Percentiles rank a stretch among this genome's conserved stretches.
phyloP scores from a whole-genome alignment of 92 coral and sea anemone species.

The Bergia sp. region DNA sequence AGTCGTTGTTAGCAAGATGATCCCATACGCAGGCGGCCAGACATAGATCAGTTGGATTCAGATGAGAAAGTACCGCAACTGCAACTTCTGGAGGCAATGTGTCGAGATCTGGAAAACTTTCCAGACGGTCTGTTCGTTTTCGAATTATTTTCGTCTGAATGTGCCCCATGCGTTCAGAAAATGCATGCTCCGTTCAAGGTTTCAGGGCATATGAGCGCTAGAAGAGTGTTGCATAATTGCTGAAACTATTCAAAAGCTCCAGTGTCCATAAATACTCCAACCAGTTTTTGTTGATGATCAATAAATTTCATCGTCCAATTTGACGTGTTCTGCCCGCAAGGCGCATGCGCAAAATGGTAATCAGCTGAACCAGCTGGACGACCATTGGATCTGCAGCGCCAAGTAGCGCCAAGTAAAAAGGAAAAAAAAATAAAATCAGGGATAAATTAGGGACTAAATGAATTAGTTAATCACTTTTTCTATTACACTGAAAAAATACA shows the following conservation, averaged over 20 bases:
- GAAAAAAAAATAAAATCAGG: too few relatives aligned
- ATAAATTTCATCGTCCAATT: constrained; percentile 31
- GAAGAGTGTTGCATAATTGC: constrained; percentile 10
- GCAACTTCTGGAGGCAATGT: constrained; percentile 95
- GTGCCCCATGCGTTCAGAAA: constrained; percentile 78
- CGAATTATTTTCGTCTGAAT: constrained; percentile 74
- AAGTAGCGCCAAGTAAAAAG: too few relatives aligned
- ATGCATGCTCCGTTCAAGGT: constrained; percentile 60
- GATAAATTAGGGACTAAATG: too few relatives aligned
- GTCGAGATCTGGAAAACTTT: constrained; percentile 91
- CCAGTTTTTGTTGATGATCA: constrained; percentile 13
- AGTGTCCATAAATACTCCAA: neutral
- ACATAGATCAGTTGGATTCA: constrained; percentile 97
- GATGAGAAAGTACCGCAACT: constrained; percentile 85
- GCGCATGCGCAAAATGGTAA: constrained; percentile 42
- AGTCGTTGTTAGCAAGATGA: constrained; percentile 85
- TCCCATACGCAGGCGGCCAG: constrained; percentile 99
- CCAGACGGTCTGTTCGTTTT: constrained; percentile 57
- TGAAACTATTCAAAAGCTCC: neutral
- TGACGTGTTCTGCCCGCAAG: constrained; percentile 29
- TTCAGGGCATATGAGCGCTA: neutral
- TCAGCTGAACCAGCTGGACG: constrained; percentile 17
- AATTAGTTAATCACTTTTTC: too few relatives aligned
- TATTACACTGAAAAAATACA: too few relatives aligned
- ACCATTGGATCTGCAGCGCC: too few relatives aligned